Evolutionary conservation across 2,113 vertebrate species (phyloP), one percentile per base, ranked within the genome.

Genomic region (Platanista minor): DNA sequence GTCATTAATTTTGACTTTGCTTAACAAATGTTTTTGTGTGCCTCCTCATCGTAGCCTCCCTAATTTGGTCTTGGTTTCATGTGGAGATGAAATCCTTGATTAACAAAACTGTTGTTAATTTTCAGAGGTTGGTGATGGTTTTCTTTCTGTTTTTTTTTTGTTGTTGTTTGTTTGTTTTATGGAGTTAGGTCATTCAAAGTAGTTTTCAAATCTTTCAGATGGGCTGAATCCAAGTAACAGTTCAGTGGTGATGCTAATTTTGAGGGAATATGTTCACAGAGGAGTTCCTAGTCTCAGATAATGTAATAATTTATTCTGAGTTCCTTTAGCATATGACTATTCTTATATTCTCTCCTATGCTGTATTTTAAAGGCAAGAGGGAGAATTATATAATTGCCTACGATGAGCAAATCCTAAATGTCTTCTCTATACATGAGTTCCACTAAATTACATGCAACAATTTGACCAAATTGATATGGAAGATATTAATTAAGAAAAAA

Each of bases 1-100:
- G 98, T 98, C 98, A 98, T 98, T 98, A 98, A 98, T 98, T 99
- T 98, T 98, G 98, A 98, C 98, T 98, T 98, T 83, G 96, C 94
- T 98, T 98, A 78, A 97, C 96, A 98, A 98, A 97, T 87, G 95
- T 98, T 94, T 67, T 59, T 31, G 92, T 80, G 59, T 36, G 13
- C 89, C 94, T 86, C 62, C 61, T 33, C 90, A 97, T 98, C 97
- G 94, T 83, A 97, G 97, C 94, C 95, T 97, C 94, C 64, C 96
- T 98, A 97, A 98, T 98, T 97, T 97, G 97, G 75, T 89, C 96
- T 96, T 66, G 49, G 93, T 98, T 95, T 97, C 96, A 98, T 95
- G 87, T 98, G 96, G 96, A 98, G 97, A 98, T 97, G 96, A 98
- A 98, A 98, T 98, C 97, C 97, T 98, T 98, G 97, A 98, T 98